Conservation (phyloP, 1,140 invertebrate genomes). For the Drepana arcuata region DNA sequence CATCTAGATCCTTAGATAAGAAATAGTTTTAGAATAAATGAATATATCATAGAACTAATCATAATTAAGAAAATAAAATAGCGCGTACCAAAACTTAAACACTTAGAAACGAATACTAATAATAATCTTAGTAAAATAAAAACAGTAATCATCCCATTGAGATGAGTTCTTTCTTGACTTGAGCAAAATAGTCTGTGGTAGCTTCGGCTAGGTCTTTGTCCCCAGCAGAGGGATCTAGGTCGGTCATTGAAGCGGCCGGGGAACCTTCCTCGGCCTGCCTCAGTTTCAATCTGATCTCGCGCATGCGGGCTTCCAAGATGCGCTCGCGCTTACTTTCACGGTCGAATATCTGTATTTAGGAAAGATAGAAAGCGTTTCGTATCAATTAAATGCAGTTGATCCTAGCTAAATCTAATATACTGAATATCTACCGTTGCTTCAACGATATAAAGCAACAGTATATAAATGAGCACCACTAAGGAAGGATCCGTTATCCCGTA, state of each 20-base stretch:
- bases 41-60: no score
- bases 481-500: not conserved
- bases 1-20: no score
- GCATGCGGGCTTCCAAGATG: conserved; percentile 90
- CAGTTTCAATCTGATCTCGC: conserved; percentile 82
- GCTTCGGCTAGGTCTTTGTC: conserved; percentile 49
- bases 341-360: conserved; percentile 81
- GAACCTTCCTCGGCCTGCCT: conserved; percentile 33
- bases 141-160: no score
- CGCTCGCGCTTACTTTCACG: conserved; percentile 92
- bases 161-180: conserved; percentile 44
- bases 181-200: conserved; percentile 33
- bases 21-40: no score
- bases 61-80: no score
- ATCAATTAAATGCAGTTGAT: not conserved
- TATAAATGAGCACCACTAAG: no score
- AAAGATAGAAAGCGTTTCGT: not conserved
- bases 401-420: not conserved
- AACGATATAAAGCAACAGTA: no score
- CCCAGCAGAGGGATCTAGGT: conserved; percentile 25
- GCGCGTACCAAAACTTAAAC: no score
- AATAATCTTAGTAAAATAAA: no score
- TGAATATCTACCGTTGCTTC: not conserved
- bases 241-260: conserved; percentile 13
- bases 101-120: no score